Evolutionary conservation across 1,140 invertebrate genomes (phyloP), one percentile per base, ranked within the genome.

Genomic region (Drosophila leontia): DNA sequence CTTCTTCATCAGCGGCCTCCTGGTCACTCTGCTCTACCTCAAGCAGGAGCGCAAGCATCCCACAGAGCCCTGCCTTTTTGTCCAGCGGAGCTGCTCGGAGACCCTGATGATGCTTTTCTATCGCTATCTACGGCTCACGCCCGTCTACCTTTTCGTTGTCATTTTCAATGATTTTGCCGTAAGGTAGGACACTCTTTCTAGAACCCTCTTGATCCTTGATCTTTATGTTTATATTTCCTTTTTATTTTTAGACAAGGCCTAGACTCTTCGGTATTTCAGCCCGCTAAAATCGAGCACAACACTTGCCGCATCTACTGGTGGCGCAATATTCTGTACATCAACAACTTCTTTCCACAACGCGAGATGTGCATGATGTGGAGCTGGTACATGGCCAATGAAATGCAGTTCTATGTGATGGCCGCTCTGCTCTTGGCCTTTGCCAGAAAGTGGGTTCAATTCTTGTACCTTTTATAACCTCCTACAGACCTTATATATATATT

Each of bases 311-410:
- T 95, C 60, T 97, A 95, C 91, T 97, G 96, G 96, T 97, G 96
- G 96, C 94, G 97, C 76, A 97, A 97, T 84, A 94, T 95, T 11
- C 93, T 97, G 2, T 97, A 97, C 85, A 95, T 97, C 69, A 97
- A 97, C 92, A 97, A 96, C 69, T 94, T 97, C 41, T 97, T 94
- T 87, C 96, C 96, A 2, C 95, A 95, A 75, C 94, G 93, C 3
- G 96, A 97, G 91, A 96, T 97, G 95, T 97, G 97, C 88, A 97
- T 97, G 96, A 94, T 97, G 47, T 97, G 96, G 97, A 96, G 96
- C 63, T 97, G 97, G 97, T 98, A 98, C 90, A 97, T 98, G 95
- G 96, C 97, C 11, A 97, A 98, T 78, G 97, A 99, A 79, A 99
- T 98, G 75, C 98, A 98, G 91, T 97, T 97, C 87, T 97, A 96